phyloP scores from a whole-genome alignment of 1,140 invertebrate genomes.

The Metaphire vulgaris region DNA sequence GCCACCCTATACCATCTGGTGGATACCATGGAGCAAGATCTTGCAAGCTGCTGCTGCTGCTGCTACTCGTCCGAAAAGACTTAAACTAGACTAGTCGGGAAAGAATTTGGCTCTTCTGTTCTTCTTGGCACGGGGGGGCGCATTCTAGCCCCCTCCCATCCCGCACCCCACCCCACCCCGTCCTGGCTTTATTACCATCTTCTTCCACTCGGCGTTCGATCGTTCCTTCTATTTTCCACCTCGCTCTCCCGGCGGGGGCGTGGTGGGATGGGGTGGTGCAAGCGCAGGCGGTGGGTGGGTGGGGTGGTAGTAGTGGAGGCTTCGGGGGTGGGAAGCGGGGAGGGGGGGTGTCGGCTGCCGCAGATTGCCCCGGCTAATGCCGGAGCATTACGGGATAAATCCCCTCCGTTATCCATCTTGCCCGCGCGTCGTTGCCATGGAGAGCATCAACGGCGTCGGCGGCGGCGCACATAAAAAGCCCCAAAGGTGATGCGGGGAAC shows the following conservation, averaged over 20 bases:
- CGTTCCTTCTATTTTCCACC: no score
- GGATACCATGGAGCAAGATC: no score
- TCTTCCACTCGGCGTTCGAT: neutral
- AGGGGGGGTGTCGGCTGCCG: neutral
- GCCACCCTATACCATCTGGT: no score
- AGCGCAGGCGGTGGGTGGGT: neutral
- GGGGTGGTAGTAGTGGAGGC: neutral
- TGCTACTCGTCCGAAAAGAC: no score
- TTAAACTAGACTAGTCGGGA: no score
- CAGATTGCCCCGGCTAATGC: neutral
- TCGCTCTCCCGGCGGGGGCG: no score
- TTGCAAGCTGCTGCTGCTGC: no score
- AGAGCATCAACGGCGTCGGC: no score
- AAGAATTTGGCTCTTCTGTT: no score
- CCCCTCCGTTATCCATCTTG: neutral
- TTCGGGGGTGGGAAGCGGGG: neutral
- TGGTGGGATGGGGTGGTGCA: no score
- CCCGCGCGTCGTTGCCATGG: neutral
- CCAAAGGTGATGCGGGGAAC: slow-evolving; percentile 1
- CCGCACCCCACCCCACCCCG: neutral
- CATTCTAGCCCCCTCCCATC: no score
- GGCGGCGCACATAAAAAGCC: neutral
- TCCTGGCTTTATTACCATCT: neutral
- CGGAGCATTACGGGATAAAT: neutral
- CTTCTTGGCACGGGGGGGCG: no score